A percentile compares a stretch with the other conserved stretches of the same genome.
Conservation (phyloP, 2,113 vertebrate genomes). For the Tor tambroides region DNA sequence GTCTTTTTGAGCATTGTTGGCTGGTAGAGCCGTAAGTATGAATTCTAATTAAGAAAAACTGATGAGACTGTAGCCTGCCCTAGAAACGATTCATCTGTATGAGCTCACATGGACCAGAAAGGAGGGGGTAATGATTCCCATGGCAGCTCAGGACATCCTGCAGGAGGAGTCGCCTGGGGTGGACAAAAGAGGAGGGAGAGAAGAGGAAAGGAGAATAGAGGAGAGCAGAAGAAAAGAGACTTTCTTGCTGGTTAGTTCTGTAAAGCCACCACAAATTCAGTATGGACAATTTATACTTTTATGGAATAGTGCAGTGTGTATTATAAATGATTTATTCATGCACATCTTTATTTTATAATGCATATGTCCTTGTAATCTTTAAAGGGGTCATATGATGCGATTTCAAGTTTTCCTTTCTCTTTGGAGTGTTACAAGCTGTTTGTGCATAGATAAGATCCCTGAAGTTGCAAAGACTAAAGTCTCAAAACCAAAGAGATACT, state of each 20-base stretch:
- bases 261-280: neutral
- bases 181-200: neutral
- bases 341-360: neutral
- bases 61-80: slow-evolving; percentile 68
- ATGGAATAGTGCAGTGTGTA: no score
- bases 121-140: slow-evolving; percentile 34
- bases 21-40: slow-evolving; percentile 62
- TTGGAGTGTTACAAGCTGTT: no score
- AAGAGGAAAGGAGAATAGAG: neutral
- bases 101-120: slow-evolving; percentile 54
- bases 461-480: no score
- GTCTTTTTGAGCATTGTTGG: slow-evolving; percentile 39
- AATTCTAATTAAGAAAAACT: slow-evolving; percentile 72
- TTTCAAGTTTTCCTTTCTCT: no score
- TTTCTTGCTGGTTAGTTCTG: slow-evolving; percentile 1
- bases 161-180: slow-evolving; percentile 27
- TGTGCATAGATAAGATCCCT: no score
- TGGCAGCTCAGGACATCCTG: slow-evolving; percentile 29
- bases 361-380: neutral
- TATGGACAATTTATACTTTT: no score
- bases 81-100: slow-evolving; percentile 66
- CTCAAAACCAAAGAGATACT: no score
- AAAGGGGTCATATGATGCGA: no score
- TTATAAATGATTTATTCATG: no score
- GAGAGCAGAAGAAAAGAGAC: slow-evolving; percentile 2